Conservation (phyloP, 2,888 invertebrate species). For the Oscheius myriophilus region DNA sequence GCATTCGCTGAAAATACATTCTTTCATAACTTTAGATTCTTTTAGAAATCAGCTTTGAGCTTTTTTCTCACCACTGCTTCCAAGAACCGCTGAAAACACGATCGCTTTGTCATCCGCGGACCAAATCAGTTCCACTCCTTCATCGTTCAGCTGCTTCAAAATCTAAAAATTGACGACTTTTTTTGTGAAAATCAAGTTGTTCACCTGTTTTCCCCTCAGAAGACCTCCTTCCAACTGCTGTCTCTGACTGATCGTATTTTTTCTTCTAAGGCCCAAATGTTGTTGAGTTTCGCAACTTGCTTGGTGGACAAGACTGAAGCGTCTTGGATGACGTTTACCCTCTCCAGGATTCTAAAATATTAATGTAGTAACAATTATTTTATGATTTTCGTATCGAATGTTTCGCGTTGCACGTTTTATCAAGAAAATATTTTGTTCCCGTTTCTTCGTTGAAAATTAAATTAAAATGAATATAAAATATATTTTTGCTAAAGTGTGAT, state of each 20-base stretch:
- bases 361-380: no score
- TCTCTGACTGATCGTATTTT: constrained; percentile 59
- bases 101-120: constrained; percentile 42
- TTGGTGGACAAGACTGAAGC: constrained; percentile 48
- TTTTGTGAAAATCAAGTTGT: not conserved
- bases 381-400: no score
- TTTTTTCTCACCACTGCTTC: constrained; percentile 38
- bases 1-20: not conserved
- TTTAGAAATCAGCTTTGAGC: no score
- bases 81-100: constrained; percentile 53
- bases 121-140: constrained; percentile 66
- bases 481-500: no score
- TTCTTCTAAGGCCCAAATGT: constrained; percentile 49
- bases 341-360: not conserved
- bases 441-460: no score
- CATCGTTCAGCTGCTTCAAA: constrained; percentile 66
- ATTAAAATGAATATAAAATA: no score
- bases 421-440: no score
- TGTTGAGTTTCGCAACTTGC: constrained; percentile 56
- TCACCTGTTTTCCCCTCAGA: constrained; percentile 51
- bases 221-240: constrained; percentile 53
- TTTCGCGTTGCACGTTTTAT: no score
- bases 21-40: not conserved
- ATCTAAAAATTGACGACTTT: constrained; percentile 44
- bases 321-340: constrained; percentile 10